These are phyloP conservation scores for Cheilosia vernalis DNA, from an alignment of 2,888 invertebrate genomes.

Conservation along the genomic window DNA sequence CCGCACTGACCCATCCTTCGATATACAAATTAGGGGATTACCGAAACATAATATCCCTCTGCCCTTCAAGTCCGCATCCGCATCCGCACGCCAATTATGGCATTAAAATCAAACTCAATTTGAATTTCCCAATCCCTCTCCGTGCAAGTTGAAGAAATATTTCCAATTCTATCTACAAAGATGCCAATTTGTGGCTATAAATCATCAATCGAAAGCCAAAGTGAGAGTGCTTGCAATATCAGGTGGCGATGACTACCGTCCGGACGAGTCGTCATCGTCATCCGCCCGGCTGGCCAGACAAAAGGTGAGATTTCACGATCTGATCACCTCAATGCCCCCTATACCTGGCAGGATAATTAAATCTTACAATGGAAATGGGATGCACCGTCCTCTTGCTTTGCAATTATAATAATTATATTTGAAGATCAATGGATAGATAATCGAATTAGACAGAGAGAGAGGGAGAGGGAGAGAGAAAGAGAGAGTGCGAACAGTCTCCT, in stretches of 20 bases:
- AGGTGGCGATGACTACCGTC: conserved; percentile 62
- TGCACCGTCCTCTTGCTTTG: conserved; percentile 51
- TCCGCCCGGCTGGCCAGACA: conserved; percentile 29
- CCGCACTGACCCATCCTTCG: not conserved
- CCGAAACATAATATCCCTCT: conserved; percentile 1
- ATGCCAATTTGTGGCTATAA: conserved; percentile 72
- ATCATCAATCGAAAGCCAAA: conserved; percentile 64
- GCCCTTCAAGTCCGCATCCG: not conserved
- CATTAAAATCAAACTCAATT: conserved; percentile 60
- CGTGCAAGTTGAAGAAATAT: not conserved
- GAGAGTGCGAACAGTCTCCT: conserved; percentile 5
- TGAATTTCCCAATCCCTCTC: conserved; percentile 39
- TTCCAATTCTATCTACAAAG: not conserved
- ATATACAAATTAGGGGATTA: conserved; percentile 11
- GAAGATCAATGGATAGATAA: conserved; percentile 72
- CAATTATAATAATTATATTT: conserved; percentile 74
- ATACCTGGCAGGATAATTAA: conserved; percentile 71
- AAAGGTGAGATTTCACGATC: conserved; percentile 56
- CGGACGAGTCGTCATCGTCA: conserved; percentile 5
- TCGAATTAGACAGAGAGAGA: conserved; percentile 55
- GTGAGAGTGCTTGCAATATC: conserved; percentile 60
- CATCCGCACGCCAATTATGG: conserved; percentile 46
- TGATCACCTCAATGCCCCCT: conserved; percentile 1
- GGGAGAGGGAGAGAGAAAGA: not conserved
- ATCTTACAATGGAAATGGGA: conserved; percentile 61